These are phyloP conservation scores for Gymnoscelis rufifasciata DNA, from an alignment of 2,888 invertebrate species.

Conservation along the genomic window DNA sequence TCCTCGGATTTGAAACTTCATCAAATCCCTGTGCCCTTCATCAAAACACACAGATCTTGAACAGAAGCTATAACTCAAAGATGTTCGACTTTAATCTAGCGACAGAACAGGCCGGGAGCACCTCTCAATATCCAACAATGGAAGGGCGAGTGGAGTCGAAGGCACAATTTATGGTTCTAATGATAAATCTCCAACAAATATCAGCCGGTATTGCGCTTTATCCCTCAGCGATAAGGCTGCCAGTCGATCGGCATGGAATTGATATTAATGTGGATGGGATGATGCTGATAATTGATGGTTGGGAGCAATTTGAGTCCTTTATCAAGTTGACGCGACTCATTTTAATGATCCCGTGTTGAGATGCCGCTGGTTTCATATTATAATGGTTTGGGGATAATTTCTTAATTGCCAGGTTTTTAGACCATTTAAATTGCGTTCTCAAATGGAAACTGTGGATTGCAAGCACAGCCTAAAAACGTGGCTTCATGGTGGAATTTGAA, in stretches of 20 bases:
- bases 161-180: conserved; percentile 36
- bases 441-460: too few species aligned
- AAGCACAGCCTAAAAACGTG: too few species aligned
- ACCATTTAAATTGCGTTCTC: too few species aligned
- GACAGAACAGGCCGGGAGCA: conserved; percentile 30
- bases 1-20: too few species aligned
- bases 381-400: too few species aligned
- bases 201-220: conserved; percentile 11
- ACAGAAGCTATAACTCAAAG: conserved; percentile 1
- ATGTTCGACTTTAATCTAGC: conserved; percentile 15
- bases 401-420: too few species aligned
- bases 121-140: conserved; percentile 56
- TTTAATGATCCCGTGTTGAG: conserved; percentile 4
- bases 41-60: too few species aligned
- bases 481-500: too few species aligned
- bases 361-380: conserved; percentile 2
- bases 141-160: conserved; percentile 38
- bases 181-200: conserved; percentile 22
- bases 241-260: neutral
- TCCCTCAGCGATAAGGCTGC: conserved; percentile 7
- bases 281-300: neutral
- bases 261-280: conserved; percentile 1
- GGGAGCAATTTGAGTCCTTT: neutral
- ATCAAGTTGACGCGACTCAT: neutral
- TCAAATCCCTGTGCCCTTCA: too few species aligned